Evolutionary conservation across 2,888 invertebrate genomes (phyloP), one percentile per base, ranked within the genome.

Genomic region (Phragmatobia fuliginosa): DNA sequence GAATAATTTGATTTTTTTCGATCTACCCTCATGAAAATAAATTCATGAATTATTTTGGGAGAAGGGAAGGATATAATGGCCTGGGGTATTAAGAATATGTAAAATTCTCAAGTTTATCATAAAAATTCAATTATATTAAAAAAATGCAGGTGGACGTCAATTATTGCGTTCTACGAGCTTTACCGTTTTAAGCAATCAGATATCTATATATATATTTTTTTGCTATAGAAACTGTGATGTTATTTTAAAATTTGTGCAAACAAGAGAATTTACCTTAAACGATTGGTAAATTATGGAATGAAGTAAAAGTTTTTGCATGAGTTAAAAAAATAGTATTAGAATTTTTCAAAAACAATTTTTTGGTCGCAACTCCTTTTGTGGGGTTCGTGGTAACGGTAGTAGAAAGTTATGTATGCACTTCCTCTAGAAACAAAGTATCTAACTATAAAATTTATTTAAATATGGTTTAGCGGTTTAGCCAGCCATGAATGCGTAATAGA

Each of bases 1-100:
- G 33, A 21, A 32, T 56, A 56, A 56, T 64, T 52, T 52, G 36
- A 56, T 18, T 56, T 52, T 64, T 63, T 63, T 64, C 64, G 25
- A 52, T 36, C 52, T 25, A 36, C 49, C 32, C 36, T 64, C 64
- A 32, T 52, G 52, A 56, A 64, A 64, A 64, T 64, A 56, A 33
- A 32, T 52, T 33, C 33, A n/a, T 8, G n/a, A 64, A 56, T 33
- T 64, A 56, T 64, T 56, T 52, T 10, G 32, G 41, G 36, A 36
- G 25, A 61, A 33, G 25, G 25, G 25, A 61, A 38, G 25, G 56
- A 36, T 61, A 61, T 61, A 33, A 61, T 62, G 28, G 38, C 28
- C 5, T 28, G 3, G 21, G 38, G 61, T 38, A 41, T 62, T 62
- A 41, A 28, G 62, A 41, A 41, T 56, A 56, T 62, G 38, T 28